phyloP scores from a whole-genome alignment of 2,888 invertebrate genomes.

The Cheilosia impressa region DNA sequence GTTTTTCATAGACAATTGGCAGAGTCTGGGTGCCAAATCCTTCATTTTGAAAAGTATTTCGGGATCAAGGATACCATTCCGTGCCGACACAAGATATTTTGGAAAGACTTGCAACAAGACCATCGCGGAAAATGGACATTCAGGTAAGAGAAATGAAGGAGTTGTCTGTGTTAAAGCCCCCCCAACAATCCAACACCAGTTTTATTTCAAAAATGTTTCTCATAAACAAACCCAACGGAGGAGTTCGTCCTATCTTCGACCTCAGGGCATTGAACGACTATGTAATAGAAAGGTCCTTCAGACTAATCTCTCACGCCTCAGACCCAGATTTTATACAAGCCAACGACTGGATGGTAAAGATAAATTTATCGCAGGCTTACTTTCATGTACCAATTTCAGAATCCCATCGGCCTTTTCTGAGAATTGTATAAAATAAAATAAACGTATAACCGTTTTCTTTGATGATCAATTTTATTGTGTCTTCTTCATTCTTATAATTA shows the following conservation, averaged over 20 bases:
- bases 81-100: not conserved
- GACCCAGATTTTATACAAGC: conserved; percentile 30
- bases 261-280: conserved; percentile 10
- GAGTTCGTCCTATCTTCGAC: conserved; percentile 23
- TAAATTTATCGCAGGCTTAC: conserved; percentile 34
- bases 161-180: conserved; percentile 1
- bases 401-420: conserved; percentile 24
- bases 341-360: conserved; percentile 31
- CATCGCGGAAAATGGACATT: too few relatives aligned
- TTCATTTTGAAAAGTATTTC: conserved; percentile 24
- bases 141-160: conserved; percentile 17
- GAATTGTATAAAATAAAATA: too few relatives aligned
- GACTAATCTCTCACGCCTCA: conserved; percentile 29
- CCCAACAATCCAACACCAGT: not conserved
- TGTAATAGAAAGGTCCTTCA: conserved; percentile 12
- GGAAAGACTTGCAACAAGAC: not conserved
- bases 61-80: conserved; percentile 19
- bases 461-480: too few relatives aligned
- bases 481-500: too few relatives aligned
- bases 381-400: conserved; percentile 34
- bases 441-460: too few relatives aligned
- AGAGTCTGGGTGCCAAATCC: conserved; percentile 4
- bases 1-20: not conserved
- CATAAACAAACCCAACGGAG: conserved; percentile 14
- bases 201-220: conserved; percentile 31